phyloP scores from a whole-genome alignment of 2,113 vertebrate genomes.

The Carettochelys insculpta region DNA sequence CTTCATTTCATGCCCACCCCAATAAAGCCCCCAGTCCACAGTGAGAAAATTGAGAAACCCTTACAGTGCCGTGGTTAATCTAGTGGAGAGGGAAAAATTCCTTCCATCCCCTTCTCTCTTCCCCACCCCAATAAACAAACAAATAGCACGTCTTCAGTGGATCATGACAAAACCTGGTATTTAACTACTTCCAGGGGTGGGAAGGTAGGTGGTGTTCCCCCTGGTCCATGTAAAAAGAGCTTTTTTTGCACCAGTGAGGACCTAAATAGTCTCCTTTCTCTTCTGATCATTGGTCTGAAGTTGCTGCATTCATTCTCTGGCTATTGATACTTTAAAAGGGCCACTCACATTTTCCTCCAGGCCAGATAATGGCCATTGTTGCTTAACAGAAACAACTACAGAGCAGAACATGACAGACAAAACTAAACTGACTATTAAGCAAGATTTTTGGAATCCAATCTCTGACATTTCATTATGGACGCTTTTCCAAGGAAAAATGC shows the following conservation, averaged over 20 bases:
- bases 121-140: too few relatives aligned
- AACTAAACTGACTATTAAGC: too few relatives aligned
- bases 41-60: neutral
- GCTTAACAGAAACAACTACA: neutral
- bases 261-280: neutral
- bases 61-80: neutral
- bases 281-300: neutral
- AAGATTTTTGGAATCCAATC: too few relatives aligned
- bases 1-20: neutral
- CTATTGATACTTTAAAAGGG: too few relatives aligned
- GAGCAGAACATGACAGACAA: too few relatives aligned
- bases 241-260: neutral
- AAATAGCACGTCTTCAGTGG: too few relatives aligned
- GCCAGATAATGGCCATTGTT: neutral
- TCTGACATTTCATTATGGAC: neutral
- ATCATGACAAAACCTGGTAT: too few relatives aligned
- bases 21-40: neutral
- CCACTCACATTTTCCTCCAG: neutral
- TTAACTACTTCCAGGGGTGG: neutral
- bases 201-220: neutral
- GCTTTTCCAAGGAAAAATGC: rapidly evolving
- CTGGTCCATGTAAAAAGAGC: neutral
- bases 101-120: too few relatives aligned
- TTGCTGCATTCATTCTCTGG: too few relatives aligned
- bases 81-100: neutral